A percentile compares a stretch with the other conserved stretches of the same genome.
These are phyloP conservation scores for Anhinga rufa DNA, from an alignment of 2,113 vertebrate species.

Conservation along the genomic window DNA sequence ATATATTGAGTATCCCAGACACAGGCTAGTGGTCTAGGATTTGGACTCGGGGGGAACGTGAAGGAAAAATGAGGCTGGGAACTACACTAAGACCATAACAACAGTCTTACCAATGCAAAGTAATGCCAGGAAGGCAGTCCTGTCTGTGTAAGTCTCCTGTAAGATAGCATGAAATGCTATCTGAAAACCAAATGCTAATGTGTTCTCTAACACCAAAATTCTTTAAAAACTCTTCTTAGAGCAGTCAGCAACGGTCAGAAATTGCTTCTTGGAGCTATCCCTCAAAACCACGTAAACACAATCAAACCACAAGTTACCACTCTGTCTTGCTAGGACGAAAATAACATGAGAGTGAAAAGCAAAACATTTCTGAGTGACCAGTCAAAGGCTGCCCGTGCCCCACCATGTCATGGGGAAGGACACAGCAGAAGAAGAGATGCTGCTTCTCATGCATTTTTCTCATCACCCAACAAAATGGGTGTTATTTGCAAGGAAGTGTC, in stretches of 20 bases:
- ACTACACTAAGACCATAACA: not conserved
- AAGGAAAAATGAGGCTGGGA: not conserved
- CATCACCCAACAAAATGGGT: not conserved
- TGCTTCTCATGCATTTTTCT: not conserved
- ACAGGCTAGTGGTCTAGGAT: not conserved
- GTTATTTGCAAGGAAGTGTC: not conserved
- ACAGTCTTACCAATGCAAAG: not conserved
- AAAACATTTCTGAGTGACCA: not conserved
- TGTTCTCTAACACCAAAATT: not conserved
- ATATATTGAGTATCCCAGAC: accelerated
- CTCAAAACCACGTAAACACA: not conserved
- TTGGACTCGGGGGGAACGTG: not conserved
- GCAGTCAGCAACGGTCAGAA: not conserved
- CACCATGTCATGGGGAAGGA: accelerated
- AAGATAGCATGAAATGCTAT: accelerated
- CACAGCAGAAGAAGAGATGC: not conserved
- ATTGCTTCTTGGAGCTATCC: not conserved
- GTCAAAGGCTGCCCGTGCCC: not conserved
- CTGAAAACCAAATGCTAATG: not conserved
- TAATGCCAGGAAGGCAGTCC: not conserved
- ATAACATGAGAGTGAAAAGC: not conserved
- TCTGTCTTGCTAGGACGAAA: not conserved
- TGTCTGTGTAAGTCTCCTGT: accelerated
- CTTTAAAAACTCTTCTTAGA: not conserved
- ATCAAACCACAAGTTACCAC: not conserved